These are phyloP conservation scores for Deilephila porcellus DNA, from an alignment of 2,888 invertebrate species.

Conservation along the genomic window DNA sequence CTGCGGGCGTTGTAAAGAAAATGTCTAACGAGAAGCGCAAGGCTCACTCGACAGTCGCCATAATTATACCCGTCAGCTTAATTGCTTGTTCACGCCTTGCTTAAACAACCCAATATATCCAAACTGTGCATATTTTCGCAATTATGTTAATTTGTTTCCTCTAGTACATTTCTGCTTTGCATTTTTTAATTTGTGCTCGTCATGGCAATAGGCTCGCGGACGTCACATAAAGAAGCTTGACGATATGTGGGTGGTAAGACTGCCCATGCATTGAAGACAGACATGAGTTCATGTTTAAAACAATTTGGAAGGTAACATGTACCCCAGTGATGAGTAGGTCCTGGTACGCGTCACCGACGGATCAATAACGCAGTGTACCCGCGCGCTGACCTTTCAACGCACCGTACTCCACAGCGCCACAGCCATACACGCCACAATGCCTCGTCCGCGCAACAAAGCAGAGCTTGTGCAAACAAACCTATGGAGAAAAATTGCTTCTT, in stretches of 20 bases:
- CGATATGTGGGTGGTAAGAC: too few relatives aligned
- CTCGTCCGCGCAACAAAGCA: conserved; percentile 20
- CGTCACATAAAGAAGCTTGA: too few relatives aligned
- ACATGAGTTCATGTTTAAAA: too few relatives aligned
- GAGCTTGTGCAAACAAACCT: conserved; percentile 22
- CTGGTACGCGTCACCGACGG: conserved; percentile 12
- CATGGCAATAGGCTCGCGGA: too few relatives aligned
- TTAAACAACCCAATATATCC: not conserved
- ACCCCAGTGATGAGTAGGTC: not conserved
- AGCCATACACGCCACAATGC: conserved; percentile 12
- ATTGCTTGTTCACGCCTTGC: conserved; percentile 9
- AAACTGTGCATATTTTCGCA: conserved; percentile 1
- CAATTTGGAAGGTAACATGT: too few relatives aligned
- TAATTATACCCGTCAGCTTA: conserved; percentile 14
- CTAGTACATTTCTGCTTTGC: not conserved
- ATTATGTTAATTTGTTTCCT: not conserved
- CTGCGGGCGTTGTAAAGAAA: not conserved
- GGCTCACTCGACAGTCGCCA: not conserved
- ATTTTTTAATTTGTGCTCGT: not conserved
- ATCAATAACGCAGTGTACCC: conserved; percentile 21
- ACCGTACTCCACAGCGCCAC: not conserved
- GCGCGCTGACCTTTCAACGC: conserved; percentile 18
- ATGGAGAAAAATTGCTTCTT: conserved; percentile 12
- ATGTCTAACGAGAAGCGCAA: conserved; percentile 1
- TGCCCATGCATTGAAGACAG: too few relatives aligned